Evolutionary conservation across 2,888 invertebrate genomes (phyloP), one percentile per base, ranked within the genome.

Genomic region (Drosophila melanosoma): DNA sequence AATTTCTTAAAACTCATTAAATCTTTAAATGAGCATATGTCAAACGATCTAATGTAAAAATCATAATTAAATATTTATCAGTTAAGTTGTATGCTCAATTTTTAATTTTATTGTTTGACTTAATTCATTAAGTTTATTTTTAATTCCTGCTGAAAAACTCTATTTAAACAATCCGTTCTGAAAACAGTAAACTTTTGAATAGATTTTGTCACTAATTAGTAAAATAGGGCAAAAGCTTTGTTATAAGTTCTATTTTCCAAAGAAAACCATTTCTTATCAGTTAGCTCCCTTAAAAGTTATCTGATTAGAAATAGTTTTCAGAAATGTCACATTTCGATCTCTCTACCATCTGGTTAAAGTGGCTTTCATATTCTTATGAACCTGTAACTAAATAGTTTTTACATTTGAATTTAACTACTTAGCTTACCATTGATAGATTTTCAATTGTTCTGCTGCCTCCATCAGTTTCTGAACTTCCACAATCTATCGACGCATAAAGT

Each of bases 401-500:
- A 12, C 52, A 26, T 11, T 6, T 8, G 0, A 33, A 15, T 36
- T 32, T 1, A 8, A 1, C 12, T 0, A 17, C 8, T 8, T 0
- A 11, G 23, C 54, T 59, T 11, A 26, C 26, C 26, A 26, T 5
- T 52, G 26, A 10, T 57, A 5, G 12, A 57, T 5, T 6, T 33
- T 26, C 11, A 52, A 32, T 15, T 17, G 6, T 0, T 11, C 20
- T 17, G 81, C 67, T 0, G 32, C 35, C 10, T 15, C 17, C 0
- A 67, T 38, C 29, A 33, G 8, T 7, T 57, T 26, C 23, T 51
- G 3, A 0, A 74, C 74, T 51, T 77, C 66, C 1, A 2, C 1
- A 10, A 81, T 54, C n/a, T 78, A 57, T 1, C 6, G 7, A 1
- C 49, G 48, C 82, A 80, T 80, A 10, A 36, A 63, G 0, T 7